These are phyloP conservation scores for Stenolophus ochropezus DNA, from an alignment of 2,888 invertebrate species.

Conservation along the genomic window DNA sequence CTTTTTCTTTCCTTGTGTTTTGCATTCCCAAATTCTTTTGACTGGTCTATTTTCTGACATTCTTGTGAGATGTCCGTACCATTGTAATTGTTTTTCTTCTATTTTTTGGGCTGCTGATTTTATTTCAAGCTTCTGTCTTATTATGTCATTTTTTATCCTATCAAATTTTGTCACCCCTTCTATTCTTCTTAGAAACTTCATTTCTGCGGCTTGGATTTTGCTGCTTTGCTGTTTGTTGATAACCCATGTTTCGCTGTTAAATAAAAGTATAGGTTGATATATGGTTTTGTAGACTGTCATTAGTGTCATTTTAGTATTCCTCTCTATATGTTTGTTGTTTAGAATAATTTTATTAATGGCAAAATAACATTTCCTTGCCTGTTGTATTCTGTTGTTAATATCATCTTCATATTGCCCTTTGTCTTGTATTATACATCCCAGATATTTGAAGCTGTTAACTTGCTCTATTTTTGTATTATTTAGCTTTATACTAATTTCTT, in stretches of 20 bases:
- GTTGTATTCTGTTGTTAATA: background rate
- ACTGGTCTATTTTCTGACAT: background rate
- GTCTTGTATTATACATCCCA: background rate
- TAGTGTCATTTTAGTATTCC: background rate
- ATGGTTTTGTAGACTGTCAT: too few relatives aligned
- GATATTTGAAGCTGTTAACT: background rate
- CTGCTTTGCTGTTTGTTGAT: background rate
- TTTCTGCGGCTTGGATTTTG: background rate
- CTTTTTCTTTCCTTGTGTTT: background rate
- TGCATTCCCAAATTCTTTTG: background rate
- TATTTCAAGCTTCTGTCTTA: background rate
- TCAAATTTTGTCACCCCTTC: background rate
- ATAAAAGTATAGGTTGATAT: too few relatives aligned
- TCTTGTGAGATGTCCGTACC: background rate
- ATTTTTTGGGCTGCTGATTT: background rate
- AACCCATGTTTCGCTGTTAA: too few relatives aligned
- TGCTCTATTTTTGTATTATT: background rate
- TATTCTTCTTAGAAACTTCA: background rate
- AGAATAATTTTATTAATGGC: background rate
- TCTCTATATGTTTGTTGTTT: background rate
- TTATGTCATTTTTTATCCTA: background rate
- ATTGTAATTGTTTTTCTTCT: background rate
- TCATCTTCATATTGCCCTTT: background rate
- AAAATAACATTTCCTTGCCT: background rate
- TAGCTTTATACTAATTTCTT: background rate